phyloP scores from a whole-genome alignment of 2,113 vertebrate genomes.

The Lamprotornis superbus region DNA sequence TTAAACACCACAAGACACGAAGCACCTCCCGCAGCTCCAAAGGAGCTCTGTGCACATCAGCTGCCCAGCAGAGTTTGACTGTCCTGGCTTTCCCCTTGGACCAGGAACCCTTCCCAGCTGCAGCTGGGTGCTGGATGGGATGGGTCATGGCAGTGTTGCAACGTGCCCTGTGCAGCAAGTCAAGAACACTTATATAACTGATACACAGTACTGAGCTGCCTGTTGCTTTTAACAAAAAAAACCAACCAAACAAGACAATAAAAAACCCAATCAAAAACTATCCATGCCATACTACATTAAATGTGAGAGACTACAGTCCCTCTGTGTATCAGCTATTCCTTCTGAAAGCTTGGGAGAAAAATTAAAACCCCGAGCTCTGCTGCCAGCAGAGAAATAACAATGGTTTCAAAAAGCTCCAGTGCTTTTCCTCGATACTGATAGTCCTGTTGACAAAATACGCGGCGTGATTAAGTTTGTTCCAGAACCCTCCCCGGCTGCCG shows the following conservation, averaged over 20 bases:
- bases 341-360: background rate
- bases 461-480: background rate
- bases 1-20: background rate
- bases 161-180: background rate
- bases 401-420: background rate
- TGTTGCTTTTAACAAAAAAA: background rate
- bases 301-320: background rate
- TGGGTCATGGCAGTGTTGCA: background rate
- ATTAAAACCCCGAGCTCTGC: background rate
- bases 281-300: background rate
- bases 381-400: constrained; percentile 23
- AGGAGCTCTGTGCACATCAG: background rate
- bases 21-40: background rate
- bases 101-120: background rate
- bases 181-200: background rate
- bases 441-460: constrained; percentile 52
- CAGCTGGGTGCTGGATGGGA: background rate
- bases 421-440: constrained; percentile 1
- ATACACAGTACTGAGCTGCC: background rate
- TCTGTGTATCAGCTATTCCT: background rate
- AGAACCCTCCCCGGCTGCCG: background rate
- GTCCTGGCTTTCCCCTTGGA: accelerated
- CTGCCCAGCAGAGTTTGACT: background rate
- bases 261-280: background rate
- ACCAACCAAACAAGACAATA: background rate